Conservation (phyloP, 2,113 vertebrate species). For the Zingel zingel region DNA sequence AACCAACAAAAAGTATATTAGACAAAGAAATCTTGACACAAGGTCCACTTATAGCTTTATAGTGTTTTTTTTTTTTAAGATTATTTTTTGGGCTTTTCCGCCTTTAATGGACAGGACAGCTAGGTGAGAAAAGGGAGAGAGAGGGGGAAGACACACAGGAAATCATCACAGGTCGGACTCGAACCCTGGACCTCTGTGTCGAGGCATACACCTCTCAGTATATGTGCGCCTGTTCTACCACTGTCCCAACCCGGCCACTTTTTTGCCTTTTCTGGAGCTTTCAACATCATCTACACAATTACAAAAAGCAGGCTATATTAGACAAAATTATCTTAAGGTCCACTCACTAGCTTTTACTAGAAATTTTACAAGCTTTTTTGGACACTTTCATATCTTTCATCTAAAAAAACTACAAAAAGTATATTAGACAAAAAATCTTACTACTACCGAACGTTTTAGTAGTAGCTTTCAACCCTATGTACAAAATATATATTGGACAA, state of each 20-base stretch:
- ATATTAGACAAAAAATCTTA: not conserved
- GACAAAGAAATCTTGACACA: not conserved
- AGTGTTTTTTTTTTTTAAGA: not conserved
- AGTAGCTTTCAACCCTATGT: not conserved
- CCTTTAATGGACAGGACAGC: no score
- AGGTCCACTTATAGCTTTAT: not conserved
- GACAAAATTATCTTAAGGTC: not conserved
- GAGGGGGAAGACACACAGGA: no score
- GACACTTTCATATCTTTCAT: not conserved
- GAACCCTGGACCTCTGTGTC: no score
- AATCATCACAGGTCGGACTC: no score
- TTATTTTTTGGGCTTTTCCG: no score
- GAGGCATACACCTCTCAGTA: no score
- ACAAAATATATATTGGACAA: not conserved
- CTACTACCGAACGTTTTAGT: not conserved
- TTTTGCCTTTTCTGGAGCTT: not conserved
- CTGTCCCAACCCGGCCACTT: no score
- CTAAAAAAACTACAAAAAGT: not conserved
- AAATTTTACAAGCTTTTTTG: not conserved
- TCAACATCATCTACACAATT: not conserved
- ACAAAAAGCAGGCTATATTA: not conserved
- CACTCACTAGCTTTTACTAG: not conserved
- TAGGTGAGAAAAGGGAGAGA: no score
- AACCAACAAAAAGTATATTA: not conserved
- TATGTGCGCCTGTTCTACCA: no score